A percentile compares a stretch with the other conserved stretches of the same genome.
Conservation (phyloP, 2,797 vertebrate species). For the Ateles fusciceps region DNA sequence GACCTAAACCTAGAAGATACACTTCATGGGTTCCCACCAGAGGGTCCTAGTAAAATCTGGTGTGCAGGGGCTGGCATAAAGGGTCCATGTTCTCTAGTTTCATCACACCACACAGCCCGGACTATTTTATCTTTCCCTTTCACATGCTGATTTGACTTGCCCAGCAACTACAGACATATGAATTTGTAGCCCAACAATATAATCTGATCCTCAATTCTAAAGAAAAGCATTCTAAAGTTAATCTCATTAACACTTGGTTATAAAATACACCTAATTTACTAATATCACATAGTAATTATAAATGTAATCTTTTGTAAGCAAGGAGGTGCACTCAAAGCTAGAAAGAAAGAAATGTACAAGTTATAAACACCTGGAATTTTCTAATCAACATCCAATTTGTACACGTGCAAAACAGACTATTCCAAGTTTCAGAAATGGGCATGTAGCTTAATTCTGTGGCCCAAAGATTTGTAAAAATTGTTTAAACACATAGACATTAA, state of each 20-base stretch:
- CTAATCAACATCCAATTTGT: constrained; percentile 63
- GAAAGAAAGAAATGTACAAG: background rate
- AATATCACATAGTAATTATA: background rate
- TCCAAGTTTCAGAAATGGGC: constrained; percentile 11
- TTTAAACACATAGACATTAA: background rate
- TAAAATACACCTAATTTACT: background rate
- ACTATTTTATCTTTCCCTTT: background rate
- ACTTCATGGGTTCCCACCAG: background rate
- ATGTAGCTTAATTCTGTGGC: constrained; percentile 28
- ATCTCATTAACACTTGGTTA: background rate
- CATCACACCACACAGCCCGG: background rate
- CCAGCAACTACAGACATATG: background rate
- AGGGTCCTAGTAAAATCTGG: background rate
- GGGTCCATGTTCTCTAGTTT: background rate
- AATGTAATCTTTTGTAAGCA: background rate
- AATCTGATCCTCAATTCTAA: background rate
- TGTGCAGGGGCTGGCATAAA: too few species aligned
- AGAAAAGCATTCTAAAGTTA: constrained; percentile 13
- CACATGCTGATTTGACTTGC: background rate
- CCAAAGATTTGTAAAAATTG: background rate
- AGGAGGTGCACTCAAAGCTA: background rate
- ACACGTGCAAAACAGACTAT: background rate
- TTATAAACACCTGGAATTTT: constrained; percentile 55
- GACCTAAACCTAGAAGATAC: background rate
- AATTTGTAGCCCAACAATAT: background rate